Base-by-base conservation (phyloP, 2,113 vertebrate species). In the Talpa occidentalis region DNA sequence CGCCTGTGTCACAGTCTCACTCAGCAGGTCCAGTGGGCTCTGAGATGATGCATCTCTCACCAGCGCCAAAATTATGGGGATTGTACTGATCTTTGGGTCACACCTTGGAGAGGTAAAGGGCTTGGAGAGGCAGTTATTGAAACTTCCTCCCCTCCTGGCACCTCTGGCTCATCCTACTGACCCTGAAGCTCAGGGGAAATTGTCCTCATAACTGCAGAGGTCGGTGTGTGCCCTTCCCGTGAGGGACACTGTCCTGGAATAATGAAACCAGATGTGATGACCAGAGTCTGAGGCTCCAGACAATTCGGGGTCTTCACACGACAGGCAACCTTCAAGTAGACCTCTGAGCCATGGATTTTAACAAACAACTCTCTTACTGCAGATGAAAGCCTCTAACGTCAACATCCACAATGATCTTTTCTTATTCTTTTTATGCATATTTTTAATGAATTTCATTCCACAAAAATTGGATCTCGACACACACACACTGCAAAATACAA, bases 51-150 rank as follows among this genome's bases (percentile, higher is more conserved):
- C 19, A 2, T 56, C n/a, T 15, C 47, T 15, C 10, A 44, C 9
- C 35, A n/a, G 16, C 42, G 69, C 7, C 28, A 16, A 10, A 8
- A 5, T 2, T 9, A 47, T 1, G 0, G 10, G 6, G 1, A 3
- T 6, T 1, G 19, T 2, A n/a, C 22, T n/a, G 4, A 6, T 37
- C 35, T 47, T 11, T 6, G 76, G 15, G 52, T 30, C 40, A 28
- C 3, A 9, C 1, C 0, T 1, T 3, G 35, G 17, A 35, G 56
- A 1, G 30, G 32, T n/a, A 15, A 60, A 22, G 6, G 6, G 35
- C 6, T 1, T 1, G n/a, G 26, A n/a, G 44, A 4, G 0, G 6
- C 4, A 14, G 24, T 72, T 32, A 44, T 8, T 0, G 19, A 30
- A 24, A 28, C 1, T 9, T 56, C 32, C 19, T 4, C 2, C 2